Conservation (phyloP, 2,888 invertebrate species). For the Athalia cordata region DNA sequence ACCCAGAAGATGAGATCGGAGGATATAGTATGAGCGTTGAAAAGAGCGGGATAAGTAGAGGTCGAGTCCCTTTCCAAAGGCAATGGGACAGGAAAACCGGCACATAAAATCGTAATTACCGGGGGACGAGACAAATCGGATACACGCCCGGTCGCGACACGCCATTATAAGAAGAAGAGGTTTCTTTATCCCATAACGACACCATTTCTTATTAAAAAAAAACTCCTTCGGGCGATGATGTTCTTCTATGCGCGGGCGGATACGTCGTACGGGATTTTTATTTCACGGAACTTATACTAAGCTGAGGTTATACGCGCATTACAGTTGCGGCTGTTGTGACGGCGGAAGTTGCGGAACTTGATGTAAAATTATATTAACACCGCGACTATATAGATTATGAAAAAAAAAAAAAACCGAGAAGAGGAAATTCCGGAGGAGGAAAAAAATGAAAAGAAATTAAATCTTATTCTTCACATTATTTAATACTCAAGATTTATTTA, state of each 20-base stretch:
- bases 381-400: background rate
- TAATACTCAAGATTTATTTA: too few relatives aligned
- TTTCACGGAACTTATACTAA: too few relatives aligned
- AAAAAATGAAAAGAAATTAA: background rate
- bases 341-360: conserved; percentile 21
- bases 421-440: background rate
- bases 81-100: conserved; percentile 35
- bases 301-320: too few relatives aligned
- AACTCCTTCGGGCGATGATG: too few relatives aligned
- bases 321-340: background rate
- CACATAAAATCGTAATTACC: conserved; percentile 70
- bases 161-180: conserved; percentile 48
- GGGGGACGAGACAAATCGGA: conserved; percentile 70
- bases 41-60: too few relatives aligned
- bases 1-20: too few relatives aligned
- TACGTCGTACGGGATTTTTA: too few relatives aligned
- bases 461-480: too few relatives aligned
- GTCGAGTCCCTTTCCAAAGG: background rate
- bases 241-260: too few relatives aligned
- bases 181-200: too few relatives aligned
- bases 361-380: background rate
- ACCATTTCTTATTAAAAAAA: too few relatives aligned
- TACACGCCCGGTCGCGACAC: conserved; percentile 67
- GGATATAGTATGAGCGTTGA: too few relatives aligned
- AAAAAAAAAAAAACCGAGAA: background rate